These are phyloP conservation scores for Coreoperca whiteheadi DNA, from an alignment of 2,113 vertebrate species.

Conservation along the genomic window DNA sequence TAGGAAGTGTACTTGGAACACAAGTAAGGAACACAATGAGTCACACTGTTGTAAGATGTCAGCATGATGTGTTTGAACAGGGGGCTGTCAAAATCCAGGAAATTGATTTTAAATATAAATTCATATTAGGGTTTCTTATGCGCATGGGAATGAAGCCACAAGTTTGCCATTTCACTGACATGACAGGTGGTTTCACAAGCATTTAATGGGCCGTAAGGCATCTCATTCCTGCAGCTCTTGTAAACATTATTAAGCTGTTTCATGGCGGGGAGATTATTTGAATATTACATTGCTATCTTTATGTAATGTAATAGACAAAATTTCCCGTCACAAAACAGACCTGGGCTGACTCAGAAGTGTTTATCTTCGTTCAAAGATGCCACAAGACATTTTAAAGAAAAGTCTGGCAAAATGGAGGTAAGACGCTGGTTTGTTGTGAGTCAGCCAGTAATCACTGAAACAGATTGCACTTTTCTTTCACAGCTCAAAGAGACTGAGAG, in stretches of 20 bases:
- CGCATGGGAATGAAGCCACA: background rate
- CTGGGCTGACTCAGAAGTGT: conserved; percentile 9
- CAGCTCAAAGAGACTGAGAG: conserved; percentile 38
- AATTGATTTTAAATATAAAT: conserved; percentile 19
- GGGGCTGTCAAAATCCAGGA: conserved; percentile 3
- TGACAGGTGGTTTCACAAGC: conserved; percentile 27
- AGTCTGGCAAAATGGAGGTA: conserved; percentile 22
- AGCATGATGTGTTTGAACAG: conserved; percentile 27
- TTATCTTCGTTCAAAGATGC: conserved; percentile 19
- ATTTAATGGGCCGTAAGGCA: background rate
- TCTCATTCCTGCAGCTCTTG: conserved; percentile 29
- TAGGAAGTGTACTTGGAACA: background rate
- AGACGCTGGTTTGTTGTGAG: conserved; percentile 53
- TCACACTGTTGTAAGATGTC: background rate
- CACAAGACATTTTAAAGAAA: conserved; percentile 29
- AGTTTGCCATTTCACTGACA: conserved; percentile 9
- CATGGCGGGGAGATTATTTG: background rate
- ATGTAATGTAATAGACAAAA: conserved; percentile 29
- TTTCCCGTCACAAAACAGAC: background rate
- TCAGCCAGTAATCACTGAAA: conserved; percentile 52
- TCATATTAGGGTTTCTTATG: conserved; percentile 1
- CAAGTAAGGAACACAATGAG: background rate
- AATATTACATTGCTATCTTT: conserved; percentile 4
- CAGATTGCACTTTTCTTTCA: conserved; percentile 54
- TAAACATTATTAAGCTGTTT: conserved; percentile 35